These are phyloP conservation scores for Folsomia candida DNA, from an alignment of 2,888 invertebrate species.

Conservation along the genomic window DNA sequence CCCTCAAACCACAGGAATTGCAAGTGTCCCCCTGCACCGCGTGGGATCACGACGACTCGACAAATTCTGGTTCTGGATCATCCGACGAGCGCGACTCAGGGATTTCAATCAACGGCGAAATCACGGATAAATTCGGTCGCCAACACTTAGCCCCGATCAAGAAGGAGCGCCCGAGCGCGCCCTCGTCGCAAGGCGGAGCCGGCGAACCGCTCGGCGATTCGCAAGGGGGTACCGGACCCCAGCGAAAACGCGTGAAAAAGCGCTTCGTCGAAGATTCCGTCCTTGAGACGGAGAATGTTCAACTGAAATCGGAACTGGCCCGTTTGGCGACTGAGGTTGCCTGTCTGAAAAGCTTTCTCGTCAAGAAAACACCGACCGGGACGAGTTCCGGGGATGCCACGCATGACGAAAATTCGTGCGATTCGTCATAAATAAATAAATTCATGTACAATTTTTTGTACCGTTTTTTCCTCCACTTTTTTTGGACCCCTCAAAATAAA, in stretches of 20 bases:
- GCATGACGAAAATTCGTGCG: conserved; percentile 41
- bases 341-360: conserved; percentile 66
- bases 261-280: conserved; percentile 53
- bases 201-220: not conserved
- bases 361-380: conserved; percentile 46
- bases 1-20: conserved; percentile 79
- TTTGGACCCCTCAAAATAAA: too few species aligned
- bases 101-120: conserved; percentile 61
- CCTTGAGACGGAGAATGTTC: conserved; percentile 58
- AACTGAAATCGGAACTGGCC: conserved; percentile 82
- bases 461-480: too few species aligned
- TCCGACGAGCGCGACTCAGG: conserved; percentile 88
- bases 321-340: conserved; percentile 88
- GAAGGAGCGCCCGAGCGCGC: conserved; percentile 53
- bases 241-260: conserved; percentile 57
- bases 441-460: not conserved
- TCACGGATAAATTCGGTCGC: conserved; percentile 42
- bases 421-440: conserved; percentile 22
- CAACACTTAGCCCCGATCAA: conserved; percentile 54
- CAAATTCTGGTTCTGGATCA: conserved; percentile 62
- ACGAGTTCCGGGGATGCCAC: conserved; percentile 20
- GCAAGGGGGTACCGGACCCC: conserved; percentile 45
- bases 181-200: conserved; percentile 48
- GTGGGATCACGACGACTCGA: conserved; percentile 65
- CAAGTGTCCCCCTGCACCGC: conserved; percentile 75